phyloP scores from a whole-genome alignment of 2,888 invertebrate genomes.

The Drosophila cognata region DNA sequence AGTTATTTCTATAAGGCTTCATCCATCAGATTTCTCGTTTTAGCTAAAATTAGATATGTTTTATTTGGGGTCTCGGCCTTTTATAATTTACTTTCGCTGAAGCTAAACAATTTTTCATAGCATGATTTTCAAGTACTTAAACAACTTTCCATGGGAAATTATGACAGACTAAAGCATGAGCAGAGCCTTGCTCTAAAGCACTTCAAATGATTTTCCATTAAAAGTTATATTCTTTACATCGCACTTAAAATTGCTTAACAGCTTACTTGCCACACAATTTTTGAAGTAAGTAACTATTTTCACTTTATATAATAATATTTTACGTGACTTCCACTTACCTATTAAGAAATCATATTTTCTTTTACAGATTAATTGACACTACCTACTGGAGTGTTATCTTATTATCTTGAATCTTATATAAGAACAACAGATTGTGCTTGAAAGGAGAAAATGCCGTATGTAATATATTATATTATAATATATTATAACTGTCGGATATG shows the following conservation, averaged over 20 bases:
- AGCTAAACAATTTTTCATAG: slow-evolving; percentile 7
- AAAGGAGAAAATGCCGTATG: too few relatives aligned
- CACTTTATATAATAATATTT: too few relatives aligned
- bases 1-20: neutral
- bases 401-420: too few relatives aligned
- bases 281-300: too few relatives aligned
- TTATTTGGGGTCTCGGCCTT: neutral
- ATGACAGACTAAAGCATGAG: neutral
- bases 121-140: slow-evolving; percentile 12
- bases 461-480: too few relatives aligned
- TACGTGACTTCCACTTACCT: too few relatives aligned
- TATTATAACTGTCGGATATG: neutral
- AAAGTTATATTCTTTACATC: neutral
- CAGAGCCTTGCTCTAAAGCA: neutral
- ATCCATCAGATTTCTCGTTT: neutral
- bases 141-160: neutral
- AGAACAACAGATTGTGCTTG: too few relatives aligned
- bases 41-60: neutral
- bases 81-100: neutral
- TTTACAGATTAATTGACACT: too few relatives aligned
- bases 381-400: too few relatives aligned
- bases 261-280: too few relatives aligned
- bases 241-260: neutral
- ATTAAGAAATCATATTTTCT: too few relatives aligned
- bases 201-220: neutral